Evolutionary conservation across 2,888 invertebrate genomes (phyloP), one percentile per base, ranked within the genome.

Genomic region (Melanostoma scalare): DNA sequence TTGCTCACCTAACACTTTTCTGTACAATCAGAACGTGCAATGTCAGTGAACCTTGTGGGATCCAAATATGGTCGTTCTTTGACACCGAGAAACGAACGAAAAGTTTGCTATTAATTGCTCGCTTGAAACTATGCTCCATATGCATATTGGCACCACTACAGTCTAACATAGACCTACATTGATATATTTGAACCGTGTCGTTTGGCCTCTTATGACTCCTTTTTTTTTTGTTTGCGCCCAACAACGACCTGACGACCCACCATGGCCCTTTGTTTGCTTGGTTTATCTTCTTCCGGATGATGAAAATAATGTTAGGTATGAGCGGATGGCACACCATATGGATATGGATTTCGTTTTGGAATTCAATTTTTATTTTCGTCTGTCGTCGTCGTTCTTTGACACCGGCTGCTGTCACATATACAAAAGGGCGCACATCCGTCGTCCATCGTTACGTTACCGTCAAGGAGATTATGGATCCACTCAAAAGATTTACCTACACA

Each of bases 401-500:
- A 65, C 48, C 36, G 42, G 42, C 58, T 42, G 53, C 30, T 5
- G 30, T 33, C 31, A 20, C 2, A 3, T 4, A 38, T 35, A 55
- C 35, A 46, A 20, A 33, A 20, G 8, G 30, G 36, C 8, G 6
- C 58, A 40, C 40, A 58, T 46, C 38, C 63, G 56, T 65, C 20
- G 55, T 35, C 20, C 31, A 48, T 65, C n/a, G 55, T 35, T 10
- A 6, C 58, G 42, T 58, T 46, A 42, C 36, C 50, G 67, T 67
- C 56, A 78, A 67, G 48, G 67, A 65, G 67, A 67, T 72, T 78
- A 78, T 78, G 67, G 72, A 78, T 72, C 63, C 78, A 68, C 72
- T 78, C 78, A 72, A 78, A 72, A 72, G 72, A 77, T 55, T 78
- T 67, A 55, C 72, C 71, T 50, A 48, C 48, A 44, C 44, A 63